Base-by-base conservation (phyloP, 2,113 vertebrate genomes). In the Odontesthes bonariensis region DNA sequence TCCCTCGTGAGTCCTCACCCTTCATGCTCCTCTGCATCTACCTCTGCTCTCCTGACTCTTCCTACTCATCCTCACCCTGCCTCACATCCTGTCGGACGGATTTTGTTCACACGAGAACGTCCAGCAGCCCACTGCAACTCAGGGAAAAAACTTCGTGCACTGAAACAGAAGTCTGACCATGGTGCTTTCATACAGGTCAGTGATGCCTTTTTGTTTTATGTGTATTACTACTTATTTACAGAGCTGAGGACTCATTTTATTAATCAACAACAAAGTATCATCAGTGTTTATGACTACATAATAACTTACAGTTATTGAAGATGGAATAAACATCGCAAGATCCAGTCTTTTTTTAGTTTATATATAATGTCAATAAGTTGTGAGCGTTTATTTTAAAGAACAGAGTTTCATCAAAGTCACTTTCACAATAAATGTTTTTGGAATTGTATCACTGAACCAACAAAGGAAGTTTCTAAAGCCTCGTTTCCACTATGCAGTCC, bases 151-250 rank as follows among this genome's bases (percentile, higher is more conserved):
- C 93, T 95, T 5, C 92, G 96, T 54, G 94, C 97, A 1, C 92
- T 99, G 80, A 94, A 95, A 56, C 97, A 98, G 89, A 99, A 99
- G 88, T 98, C 98, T 2, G 98, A 99, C 93, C 97, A 98, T 59
- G 98, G 97, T 0, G 97, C 97, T 62, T 99, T 98, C 78, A 97
- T 90, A 9, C 91, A 92, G 85, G 91, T 92, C 54, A 42, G 84
- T 47, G 1, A 42, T 7, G 3, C 33, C 0, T 20, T 20, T 58
- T 1, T 9, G 12, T 31, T 3, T 38, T 8, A 38, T 38, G 35
- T 10, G 27, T 27, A 27, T 3, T 27, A 27, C 27, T 27, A 27
- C 2, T 10, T 38, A 10, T 10, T 38, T 38, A 38, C 35, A 38
- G 35, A 38, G 35, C 35, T 38, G 35, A 38, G 35, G 35, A 38